A percentile compares a stretch with the other conserved stretches of the same genome.
Conservation (phyloP, 2,113 vertebrate species). For the Cheirogaleus medius region DNA sequence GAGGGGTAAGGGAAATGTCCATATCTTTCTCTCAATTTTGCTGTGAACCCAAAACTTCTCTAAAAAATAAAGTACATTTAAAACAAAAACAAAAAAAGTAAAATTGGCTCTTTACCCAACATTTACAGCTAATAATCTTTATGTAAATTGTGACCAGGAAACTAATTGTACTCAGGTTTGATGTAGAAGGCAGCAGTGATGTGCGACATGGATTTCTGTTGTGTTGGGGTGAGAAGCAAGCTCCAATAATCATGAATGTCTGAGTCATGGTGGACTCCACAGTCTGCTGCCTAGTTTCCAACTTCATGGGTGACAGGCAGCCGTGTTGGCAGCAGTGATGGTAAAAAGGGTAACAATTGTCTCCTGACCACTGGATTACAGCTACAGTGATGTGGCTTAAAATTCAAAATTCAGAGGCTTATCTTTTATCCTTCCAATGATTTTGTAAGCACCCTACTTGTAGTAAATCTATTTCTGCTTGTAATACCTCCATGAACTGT, state of each 20-base stretch:
- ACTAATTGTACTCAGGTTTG: neutral
- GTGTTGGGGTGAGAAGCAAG: neutral
- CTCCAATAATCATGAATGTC: neutral
- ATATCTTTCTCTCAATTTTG: neutral
- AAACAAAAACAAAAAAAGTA: neutral
- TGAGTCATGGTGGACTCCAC: too few relatives aligned
- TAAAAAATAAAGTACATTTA: neutral
- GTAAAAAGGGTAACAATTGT: too few relatives aligned
- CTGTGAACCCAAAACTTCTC: neutral
- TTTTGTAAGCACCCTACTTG: neutral
- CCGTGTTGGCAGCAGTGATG: neutral
- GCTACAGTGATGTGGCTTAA: neutral
- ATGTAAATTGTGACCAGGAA: neutral
- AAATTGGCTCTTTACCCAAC: neutral
- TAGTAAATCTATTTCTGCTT: neutral
- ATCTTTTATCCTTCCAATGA: neutral
- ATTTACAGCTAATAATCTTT: neutral
- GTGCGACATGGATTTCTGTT: neutral
- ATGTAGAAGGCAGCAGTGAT: neutral
- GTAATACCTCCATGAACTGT: neutral
- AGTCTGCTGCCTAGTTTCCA: neutral
- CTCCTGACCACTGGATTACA: neutral
- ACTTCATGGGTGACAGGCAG: neutral
- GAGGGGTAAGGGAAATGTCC: neutral
- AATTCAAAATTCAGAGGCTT: neutral